These are phyloP conservation scores for Mola mola DNA, from an alignment of 2,113 vertebrate species.

Conservation along the genomic window DNA sequence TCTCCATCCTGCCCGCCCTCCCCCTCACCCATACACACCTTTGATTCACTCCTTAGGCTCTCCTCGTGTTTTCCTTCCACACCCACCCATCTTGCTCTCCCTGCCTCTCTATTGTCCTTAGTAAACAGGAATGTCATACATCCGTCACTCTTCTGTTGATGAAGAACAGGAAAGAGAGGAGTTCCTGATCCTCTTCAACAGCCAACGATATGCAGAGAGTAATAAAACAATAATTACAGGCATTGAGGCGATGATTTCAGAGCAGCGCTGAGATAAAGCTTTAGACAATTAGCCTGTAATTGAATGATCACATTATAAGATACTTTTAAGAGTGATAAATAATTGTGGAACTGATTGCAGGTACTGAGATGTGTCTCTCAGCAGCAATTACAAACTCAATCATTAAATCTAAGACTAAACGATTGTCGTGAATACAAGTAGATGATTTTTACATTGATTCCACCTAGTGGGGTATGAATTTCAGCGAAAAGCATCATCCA, in stretches of 20 bases:
- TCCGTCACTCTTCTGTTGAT: slow-evolving; percentile 51
- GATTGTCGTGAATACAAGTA: slow-evolving; percentile 17
- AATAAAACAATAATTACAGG: slow-evolving; percentile 55
- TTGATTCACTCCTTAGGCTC: slow-evolving; percentile 44
- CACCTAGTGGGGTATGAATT: slow-evolving; percentile 16
- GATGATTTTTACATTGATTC: slow-evolving; percentile 24
- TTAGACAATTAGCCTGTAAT: slow-evolving; percentile 57
- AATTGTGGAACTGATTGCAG: slow-evolving; percentile 44
- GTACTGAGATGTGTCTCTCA: slow-evolving; percentile 32
- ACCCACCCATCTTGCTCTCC: slow-evolving; percentile 42
- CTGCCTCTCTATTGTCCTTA: slow-evolving; percentile 39
- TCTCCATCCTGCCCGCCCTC: slow-evolving; percentile 34
- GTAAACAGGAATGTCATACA: slow-evolving; percentile 58
- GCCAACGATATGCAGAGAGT: slow-evolving; percentile 32
- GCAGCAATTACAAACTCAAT: slow-evolving; percentile 31
- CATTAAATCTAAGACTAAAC: slow-evolving; percentile 35
- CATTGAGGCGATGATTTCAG: slow-evolving; percentile 28
- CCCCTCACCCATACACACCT: slow-evolving; percentile 3
- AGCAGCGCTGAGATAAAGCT: slow-evolving; percentile 35
- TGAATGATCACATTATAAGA: slow-evolving; percentile 40
- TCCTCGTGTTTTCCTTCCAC: slow-evolving; percentile 41
- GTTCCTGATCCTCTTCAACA: slow-evolving; percentile 54
- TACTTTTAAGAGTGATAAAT: slow-evolving; percentile 28
- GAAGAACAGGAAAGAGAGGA: slow-evolving; percentile 51
- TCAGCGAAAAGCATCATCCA: slow-evolving; percentile 30